Percentiles rank a stretch among this genome's conserved stretches.
Conservation (phyloP, 2,113 vertebrate genomes). For the Pavo muticus region DNA sequence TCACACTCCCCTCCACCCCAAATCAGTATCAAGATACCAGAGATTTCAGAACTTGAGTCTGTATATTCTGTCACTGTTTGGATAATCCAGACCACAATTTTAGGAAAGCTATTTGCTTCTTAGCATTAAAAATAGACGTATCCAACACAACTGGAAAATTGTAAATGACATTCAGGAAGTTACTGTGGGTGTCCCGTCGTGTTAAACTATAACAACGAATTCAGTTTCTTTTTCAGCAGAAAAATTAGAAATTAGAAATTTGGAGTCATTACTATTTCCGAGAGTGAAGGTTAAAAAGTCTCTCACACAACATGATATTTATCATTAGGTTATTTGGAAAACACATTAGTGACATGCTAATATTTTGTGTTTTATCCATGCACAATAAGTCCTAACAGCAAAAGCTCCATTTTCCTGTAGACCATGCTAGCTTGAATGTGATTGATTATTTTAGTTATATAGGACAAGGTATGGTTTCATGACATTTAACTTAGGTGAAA, state of each 20-base stretch:
- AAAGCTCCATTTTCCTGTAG: not conserved
- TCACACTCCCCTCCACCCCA: not conserved
- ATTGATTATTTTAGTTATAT: slow-evolving; percentile 32
- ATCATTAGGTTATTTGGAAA: not conserved
- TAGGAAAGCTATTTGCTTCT: not conserved
- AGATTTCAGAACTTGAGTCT: not conserved
- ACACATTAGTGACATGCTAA: not conserved
- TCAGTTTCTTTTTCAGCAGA: not conserved
- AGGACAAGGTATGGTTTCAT: not conserved
- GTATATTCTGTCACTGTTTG: not conserved
- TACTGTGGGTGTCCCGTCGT: not conserved
- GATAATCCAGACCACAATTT: not conserved
- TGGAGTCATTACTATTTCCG: not conserved
- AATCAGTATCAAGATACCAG: not conserved
- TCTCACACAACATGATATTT: not conserved
- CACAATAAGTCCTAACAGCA: not conserved
- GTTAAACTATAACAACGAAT: not conserved
- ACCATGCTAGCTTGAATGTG: not conserved
- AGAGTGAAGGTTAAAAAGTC: not conserved
- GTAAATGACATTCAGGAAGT: not conserved
- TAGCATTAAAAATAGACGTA: not conserved
- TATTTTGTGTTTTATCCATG: not conserved
- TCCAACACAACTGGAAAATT: not conserved
- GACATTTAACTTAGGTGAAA: not conserved
- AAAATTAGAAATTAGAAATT: not conserved